phyloP scores from a whole-genome alignment of 92 coral and sea anemone genomes.

The Paramuricea clavata region DNA sequence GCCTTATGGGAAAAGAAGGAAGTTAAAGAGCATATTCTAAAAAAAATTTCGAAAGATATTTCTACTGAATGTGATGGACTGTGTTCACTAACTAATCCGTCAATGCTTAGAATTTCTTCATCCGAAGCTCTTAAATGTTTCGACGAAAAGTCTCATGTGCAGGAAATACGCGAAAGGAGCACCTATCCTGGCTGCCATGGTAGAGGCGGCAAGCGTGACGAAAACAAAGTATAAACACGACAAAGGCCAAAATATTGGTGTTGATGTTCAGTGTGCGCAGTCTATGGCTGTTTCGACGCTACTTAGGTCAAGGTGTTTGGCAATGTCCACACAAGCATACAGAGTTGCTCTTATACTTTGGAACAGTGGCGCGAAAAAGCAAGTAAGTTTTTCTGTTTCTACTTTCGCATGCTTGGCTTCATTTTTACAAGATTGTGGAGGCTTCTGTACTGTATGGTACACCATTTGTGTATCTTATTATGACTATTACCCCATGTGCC shows the following conservation, averaged over 20 bases:
- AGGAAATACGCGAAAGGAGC: background rate
- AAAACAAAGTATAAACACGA: no score
- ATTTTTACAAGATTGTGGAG: no score
- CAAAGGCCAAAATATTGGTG: background rate
- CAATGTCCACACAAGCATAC: no score
- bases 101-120: slow-evolving; percentile 45
- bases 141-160: slow-evolving; percentile 1
- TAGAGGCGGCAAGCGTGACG: background rate
- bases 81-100: slow-evolving; percentile 62
- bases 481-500: no score
- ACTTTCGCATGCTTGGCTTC: no score
- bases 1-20: slow-evolving; percentile 58
- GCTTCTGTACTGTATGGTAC: no score
- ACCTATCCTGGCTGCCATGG: background rate
- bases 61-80: slow-evolving; percentile 30
- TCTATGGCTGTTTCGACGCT: slow-evolving; percentile 21
- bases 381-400: no score
- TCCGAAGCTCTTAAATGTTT: slow-evolving; percentile 21
- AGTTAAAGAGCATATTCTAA: slow-evolving; percentile 43
- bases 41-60: slow-evolving; percentile 50
- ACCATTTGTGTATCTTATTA: no score
- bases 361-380: no score
- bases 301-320: slow-evolving; percentile 2
- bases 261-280: slow-evolving; percentile 10
- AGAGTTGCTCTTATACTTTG: no score